A percentile compares a stretch with the other conserved stretches of the same genome.
phyloP scores from a whole-genome alignment of 1,140 invertebrate genomes.

The Dufourea novaeangliae region DNA sequence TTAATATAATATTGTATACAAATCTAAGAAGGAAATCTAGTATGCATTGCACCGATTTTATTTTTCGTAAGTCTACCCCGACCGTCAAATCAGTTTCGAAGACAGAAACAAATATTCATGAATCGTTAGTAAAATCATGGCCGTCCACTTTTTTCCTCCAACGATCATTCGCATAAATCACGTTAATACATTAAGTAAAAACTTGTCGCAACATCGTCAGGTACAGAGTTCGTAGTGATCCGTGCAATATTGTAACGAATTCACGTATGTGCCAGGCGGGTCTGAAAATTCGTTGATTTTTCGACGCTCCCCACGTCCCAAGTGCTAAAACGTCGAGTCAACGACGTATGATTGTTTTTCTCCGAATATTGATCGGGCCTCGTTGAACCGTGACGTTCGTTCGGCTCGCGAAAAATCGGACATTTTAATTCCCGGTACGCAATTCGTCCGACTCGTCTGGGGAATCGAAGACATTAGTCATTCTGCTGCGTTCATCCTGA shows the following conservation, averaged over 20 bases:
- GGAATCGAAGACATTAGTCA: constrained; percentile 26
- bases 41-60: too few relatives aligned
- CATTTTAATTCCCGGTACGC: constrained; percentile 15
- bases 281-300: constrained; percentile 19
- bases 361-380: constrained; percentile 16
- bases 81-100: too few relatives aligned
- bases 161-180: too few relatives aligned
- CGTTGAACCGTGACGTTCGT: constrained; percentile 6
- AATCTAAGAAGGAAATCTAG: too few relatives aligned
- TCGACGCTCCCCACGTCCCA: neutral
- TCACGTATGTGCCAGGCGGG: neutral
- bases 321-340: neutral
- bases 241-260: neutral
- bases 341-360: constrained; percentile 11
- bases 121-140: too few relatives aligned
- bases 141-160: too few relatives aligned
- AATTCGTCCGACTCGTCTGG: constrained; percentile 2
- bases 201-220: too few relatives aligned
- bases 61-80: too few relatives aligned
- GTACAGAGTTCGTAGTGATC: neutral
- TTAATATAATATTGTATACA: too few relatives aligned
- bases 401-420: constrained; percentile 15
- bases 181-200: too few relatives aligned
- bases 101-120: too few relatives aligned
- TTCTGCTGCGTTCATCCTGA: neutral